Evolutionary conservation across 2,113 vertebrate genomes (phyloP), one percentile per base, ranked within the genome.

Genomic region (Actenoides lindsayi): DNA sequence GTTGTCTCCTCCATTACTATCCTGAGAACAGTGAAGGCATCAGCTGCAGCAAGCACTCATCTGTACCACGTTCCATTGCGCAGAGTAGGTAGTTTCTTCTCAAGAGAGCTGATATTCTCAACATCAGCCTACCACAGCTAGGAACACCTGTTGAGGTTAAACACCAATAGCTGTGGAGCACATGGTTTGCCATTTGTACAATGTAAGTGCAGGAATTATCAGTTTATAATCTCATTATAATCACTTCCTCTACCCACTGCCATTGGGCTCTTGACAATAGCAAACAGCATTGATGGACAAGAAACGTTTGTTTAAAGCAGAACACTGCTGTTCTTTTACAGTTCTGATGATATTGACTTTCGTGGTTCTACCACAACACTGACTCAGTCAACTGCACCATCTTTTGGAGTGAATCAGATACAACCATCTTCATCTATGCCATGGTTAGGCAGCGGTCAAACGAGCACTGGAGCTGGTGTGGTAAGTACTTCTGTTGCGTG

Each of bases 361-460:
- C 98, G 99, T 17, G 99, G 99, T 15, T 99, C 99, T 63, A 99
- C 99, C 56, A 99, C 99, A 67, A 99, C 99, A 25, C 98, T 99
- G 10, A 98, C 99, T 80, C 99, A 99, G 83, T 95, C 99, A 14
- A 98, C 98, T 83, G 83, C 98, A 1, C 88, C 97, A 2, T 95
- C 99, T 5, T 99, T 99, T 79, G 97, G 98, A 24, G 97, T 98
- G 12, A 98, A 89, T 13, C 99, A 99, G 81, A 99, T 98, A 88
- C 97, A 98, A 2, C 98, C 99, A 8, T 99, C 99, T 28, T 98
- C 99, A 4, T 99, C 99, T 33, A 99, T 99, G 99, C 99, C 99
- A 0, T 99, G 99, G 99, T 96, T 99, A 10, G 99, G 99, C 96
- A 99, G 98, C 4, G 99, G 99, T 20, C 99, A 99, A 82, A 99